Percentiles rank a stretch among this genome's conserved stretches.
phyloP scores from a whole-genome alignment of 2,113 vertebrate genomes.

The Myotis brandtii region DNA sequence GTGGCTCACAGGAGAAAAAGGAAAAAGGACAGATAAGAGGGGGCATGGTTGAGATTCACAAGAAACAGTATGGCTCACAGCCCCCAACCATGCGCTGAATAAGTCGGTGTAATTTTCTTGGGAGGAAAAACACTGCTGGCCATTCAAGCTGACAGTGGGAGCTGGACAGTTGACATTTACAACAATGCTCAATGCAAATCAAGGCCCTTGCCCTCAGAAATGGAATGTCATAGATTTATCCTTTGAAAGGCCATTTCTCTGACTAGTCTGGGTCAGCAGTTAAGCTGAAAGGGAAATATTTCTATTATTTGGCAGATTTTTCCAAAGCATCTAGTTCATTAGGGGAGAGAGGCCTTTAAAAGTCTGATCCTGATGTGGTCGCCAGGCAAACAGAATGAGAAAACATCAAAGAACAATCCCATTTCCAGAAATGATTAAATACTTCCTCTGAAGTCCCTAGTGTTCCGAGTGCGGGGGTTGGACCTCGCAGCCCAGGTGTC shows the following conservation, averaged over 20 bases:
- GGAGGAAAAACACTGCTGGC: conserved; percentile 65
- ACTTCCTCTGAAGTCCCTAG: conserved; percentile 61
- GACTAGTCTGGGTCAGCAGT: conserved; percentile 71
- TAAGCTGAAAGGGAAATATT: conserved; percentile 76
- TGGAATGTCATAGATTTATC: conserved; percentile 75
- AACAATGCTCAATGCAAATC: conserved; percentile 76
- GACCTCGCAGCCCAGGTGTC: conserved; percentile 62
- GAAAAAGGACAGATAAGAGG: conserved; percentile 49
- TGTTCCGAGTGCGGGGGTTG: not conserved
- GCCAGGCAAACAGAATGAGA: conserved; percentile 48
- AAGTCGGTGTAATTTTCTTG: conserved; percentile 9
- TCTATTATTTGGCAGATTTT: conserved; percentile 64
- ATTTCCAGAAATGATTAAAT: conserved; percentile 74
- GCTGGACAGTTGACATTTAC: conserved; percentile 74
- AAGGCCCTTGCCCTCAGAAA: conserved; percentile 56
- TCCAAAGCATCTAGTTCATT: conserved; percentile 41
- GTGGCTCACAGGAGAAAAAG: conserved; percentile 42
- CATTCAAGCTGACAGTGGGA: conserved; percentile 68
- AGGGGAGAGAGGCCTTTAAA: conserved; percentile 15
- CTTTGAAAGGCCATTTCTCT: conserved; percentile 70
- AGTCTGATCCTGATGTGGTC: conserved; percentile 32
- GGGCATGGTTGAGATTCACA: not conserved
- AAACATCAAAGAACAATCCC: conserved; percentile 69
- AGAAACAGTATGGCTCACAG: conserved; percentile 13
- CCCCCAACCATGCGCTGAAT: conserved; percentile 8